phyloP scores from a whole-genome alignment of 2,888 invertebrate species.

The Eurois occulta region DNA sequence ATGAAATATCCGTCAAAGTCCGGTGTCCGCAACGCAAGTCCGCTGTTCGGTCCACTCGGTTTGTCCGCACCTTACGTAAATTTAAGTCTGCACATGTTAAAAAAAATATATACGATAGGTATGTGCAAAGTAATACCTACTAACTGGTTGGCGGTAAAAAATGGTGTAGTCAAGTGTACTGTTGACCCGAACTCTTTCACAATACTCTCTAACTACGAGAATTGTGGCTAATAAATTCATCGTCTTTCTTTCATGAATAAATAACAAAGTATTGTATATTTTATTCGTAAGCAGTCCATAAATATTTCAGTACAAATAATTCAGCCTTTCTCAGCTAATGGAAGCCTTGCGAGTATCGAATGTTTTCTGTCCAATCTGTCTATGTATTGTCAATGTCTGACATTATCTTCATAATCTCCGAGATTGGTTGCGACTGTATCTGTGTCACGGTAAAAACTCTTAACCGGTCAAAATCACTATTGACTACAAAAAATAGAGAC shows the following conservation, averaged over 20 bases:
- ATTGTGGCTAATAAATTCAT: constrained; percentile 30
- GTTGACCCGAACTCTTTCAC: not conserved
- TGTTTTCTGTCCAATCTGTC: constrained; percentile 45
- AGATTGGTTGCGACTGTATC: constrained; percentile 49
- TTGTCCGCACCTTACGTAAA: not conserved
- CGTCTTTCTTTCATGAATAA: constrained; percentile 40
- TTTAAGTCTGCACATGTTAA: not conserved
- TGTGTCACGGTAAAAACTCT: not conserved
- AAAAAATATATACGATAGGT: no score
- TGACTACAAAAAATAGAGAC: not conserved
- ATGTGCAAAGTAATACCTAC: not conserved
- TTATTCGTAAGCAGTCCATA: constrained; percentile 53
- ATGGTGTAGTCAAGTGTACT: not conserved
- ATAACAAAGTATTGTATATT: constrained; percentile 47
- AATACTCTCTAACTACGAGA: constrained; percentile 12
- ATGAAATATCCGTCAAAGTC: no score
- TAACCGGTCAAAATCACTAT: not conserved
- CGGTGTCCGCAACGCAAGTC: not conserved
- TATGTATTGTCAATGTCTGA: constrained; percentile 56
- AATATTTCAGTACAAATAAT: constrained; percentile 58
- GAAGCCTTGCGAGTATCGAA: constrained; percentile 38
- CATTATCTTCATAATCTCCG: constrained; percentile 56
- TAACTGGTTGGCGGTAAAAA: not conserved
- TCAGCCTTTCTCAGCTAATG: constrained; percentile 40
- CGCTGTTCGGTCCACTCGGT: not conserved